Evolutionary conservation across 2,888 invertebrate species (phyloP).

Genomic region (Papilio gigon): DNA sequence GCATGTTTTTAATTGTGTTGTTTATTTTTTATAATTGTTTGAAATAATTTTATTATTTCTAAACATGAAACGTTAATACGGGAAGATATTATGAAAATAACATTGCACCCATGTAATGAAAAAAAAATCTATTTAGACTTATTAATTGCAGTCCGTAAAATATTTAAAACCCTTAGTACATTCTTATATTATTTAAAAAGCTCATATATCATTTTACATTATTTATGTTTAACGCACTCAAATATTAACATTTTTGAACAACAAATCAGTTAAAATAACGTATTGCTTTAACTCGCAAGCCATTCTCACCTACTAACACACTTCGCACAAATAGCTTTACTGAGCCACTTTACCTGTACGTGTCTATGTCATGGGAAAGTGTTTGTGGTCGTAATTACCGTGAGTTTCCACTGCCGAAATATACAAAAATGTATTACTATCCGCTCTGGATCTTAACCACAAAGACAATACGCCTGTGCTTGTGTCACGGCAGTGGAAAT

Average conservation of each 20-base stretch:
- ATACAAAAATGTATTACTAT: too few species aligned
- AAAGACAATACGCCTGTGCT: too few species aligned
- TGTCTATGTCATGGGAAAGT: slow-evolving; percentile 35
- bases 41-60: neutral
- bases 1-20: neutral
- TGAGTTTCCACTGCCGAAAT: neutral
- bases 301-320: slow-evolving; percentile 38
- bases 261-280: slow-evolving; percentile 12
- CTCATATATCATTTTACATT: neutral
- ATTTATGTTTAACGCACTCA: neutral
- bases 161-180: too few species aligned
- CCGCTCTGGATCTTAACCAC: too few species aligned
- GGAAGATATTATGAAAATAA: neutral
- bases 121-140: neutral
- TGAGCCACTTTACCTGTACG: neutral
- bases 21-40: neutral
- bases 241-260: neutral
- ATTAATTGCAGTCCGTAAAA: too few species aligned
- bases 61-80: neutral
- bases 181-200: neutral
- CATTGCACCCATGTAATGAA: neutral
- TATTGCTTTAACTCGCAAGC: slow-evolving; percentile 13
- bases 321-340: slow-evolving; percentile 31
- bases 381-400: neutral
- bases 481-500: neutral